phyloP scores from a whole-genome alignment of 2,113 vertebrate species.

The Suncus etruscus region DNA sequence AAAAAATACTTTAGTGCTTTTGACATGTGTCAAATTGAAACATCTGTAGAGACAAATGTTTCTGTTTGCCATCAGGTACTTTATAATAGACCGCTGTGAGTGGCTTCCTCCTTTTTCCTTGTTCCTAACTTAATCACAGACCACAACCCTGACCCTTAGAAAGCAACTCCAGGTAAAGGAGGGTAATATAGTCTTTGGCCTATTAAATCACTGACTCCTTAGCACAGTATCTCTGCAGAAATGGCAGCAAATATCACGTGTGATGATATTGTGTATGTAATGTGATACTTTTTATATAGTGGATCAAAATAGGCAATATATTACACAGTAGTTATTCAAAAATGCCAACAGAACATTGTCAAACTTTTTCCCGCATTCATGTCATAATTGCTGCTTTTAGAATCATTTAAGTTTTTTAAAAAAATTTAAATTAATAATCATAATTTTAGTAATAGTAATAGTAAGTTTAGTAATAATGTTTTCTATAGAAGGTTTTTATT shows the following conservation, averaged over 20 bases:
- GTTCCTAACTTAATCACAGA: constrained; percentile 43
- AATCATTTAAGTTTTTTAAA: constrained; percentile 44
- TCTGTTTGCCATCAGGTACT: constrained; percentile 62
- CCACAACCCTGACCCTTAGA: constrained; percentile 47
- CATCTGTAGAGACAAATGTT: constrained; percentile 63
- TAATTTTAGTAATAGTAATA: neutral
- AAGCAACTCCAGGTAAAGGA: constrained; percentile 29
- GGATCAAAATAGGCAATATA: neutral
- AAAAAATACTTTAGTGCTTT: constrained; percentile 71
- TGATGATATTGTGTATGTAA: neutral
- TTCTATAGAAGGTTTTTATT: neutral
- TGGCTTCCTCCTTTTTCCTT: neutral
- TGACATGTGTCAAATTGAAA: constrained; percentile 78
- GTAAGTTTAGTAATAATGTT: neutral
- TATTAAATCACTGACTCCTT: constrained; percentile 51
- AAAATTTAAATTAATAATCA: neutral
- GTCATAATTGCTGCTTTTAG: neutral
- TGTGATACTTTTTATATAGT: neutral
- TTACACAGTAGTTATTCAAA: neutral
- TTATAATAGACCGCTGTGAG: constrained; percentile 41
- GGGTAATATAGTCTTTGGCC: neutral
- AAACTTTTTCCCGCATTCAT: neutral
- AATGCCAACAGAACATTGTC: neutral
- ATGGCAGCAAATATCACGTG: neutral
- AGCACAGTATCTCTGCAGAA: neutral